Percentiles rank a stretch among this genome's conserved stretches.
Evolutionary conservation across 2,113 vertebrate genomes (phyloP).

Genomic region (Trematocara marginatum): DNA sequence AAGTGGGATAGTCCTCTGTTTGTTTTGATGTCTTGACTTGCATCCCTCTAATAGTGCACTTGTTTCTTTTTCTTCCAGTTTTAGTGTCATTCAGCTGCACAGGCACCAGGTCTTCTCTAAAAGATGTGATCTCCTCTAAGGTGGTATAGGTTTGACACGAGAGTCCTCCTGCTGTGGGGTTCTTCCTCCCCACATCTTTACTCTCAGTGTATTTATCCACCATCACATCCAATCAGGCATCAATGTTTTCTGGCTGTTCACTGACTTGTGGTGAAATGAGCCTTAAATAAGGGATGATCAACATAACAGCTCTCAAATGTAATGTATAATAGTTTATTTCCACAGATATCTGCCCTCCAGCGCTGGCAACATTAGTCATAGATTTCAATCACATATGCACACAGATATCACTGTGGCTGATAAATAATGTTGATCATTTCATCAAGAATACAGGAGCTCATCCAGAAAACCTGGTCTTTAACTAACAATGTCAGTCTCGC

Average conservation of each 20-base stretch:
- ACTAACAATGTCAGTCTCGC: not conserved
- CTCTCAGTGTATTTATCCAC: not conserved
- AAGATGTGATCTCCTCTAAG: not conserved
- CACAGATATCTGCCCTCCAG: not conserved
- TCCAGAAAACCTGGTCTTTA: not conserved
- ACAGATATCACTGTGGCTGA: not conserved
- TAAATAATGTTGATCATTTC: not conserved
- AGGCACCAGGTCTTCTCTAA: not conserved
- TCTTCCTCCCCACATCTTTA: not conserved
- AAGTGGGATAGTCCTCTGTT: rapidly evolving
- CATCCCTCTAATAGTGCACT: not conserved
- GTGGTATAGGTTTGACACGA: not conserved
- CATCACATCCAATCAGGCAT: not conserved
- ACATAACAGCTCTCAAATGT: not conserved
- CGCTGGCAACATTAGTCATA: not conserved
- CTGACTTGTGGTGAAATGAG: not conserved
- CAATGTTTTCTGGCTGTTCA: not conserved
- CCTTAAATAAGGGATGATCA: not conserved
- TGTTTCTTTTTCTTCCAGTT: not conserved
- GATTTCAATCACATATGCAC: not conserved
- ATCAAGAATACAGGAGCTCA: not conserved
- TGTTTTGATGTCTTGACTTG: not conserved
- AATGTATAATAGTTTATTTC: not conserved
- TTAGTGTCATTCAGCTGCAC: not conserved
- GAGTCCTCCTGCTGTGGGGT: not conserved